phyloP scores from a whole-genome alignment of 1,140 invertebrate genomes.

The Pseudomyrmex concolor region DNA sequence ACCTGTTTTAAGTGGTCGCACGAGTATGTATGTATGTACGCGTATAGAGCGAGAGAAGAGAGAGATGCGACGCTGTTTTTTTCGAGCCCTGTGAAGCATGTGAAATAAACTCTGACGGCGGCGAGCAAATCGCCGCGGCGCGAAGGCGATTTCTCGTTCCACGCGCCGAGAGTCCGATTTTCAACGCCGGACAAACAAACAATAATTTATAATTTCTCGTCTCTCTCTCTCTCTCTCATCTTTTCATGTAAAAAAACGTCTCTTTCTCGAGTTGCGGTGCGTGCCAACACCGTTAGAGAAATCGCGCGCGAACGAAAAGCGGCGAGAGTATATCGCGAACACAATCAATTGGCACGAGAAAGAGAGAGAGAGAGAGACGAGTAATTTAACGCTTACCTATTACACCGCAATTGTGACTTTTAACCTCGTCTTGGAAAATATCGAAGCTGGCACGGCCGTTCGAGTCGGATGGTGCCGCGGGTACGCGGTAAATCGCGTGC shows the following conservation, averaged over 20 bases:
- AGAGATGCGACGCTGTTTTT: slow-evolving; percentile 38
- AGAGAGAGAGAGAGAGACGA: background rate
- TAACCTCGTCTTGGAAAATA: slow-evolving; percentile 62
- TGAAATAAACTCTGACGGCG: background rate
- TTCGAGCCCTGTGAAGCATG: slow-evolving; percentile 26
- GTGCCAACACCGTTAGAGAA: too few species aligned
- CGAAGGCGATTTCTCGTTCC: too few species aligned
- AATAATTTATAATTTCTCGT: too few species aligned
- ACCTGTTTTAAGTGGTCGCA: slow-evolving; percentile 69
- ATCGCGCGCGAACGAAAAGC: too few species aligned
- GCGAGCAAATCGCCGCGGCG: too few species aligned
- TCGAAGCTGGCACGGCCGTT: slow-evolving; percentile 39
- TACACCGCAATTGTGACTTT: slow-evolving; percentile 76
- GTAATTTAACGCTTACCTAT: slow-evolving; percentile 76
- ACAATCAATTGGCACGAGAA: too few species aligned
- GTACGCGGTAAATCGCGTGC: slow-evolving; percentile 78
- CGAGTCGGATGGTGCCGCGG: slow-evolving; percentile 43
- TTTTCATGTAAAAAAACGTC: too few species aligned
- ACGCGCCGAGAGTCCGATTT: too few species aligned
- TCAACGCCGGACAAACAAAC: too few species aligned
- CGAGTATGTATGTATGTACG: slow-evolving; percentile 20
- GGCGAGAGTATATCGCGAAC: too few species aligned
- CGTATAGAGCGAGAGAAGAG: background rate
- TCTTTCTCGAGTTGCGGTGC: too few species aligned
- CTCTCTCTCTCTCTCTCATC: too few species aligned